Evolutionary conservation across 2,113 vertebrate species (phyloP).

Genomic region (Noctilio leporinus): DNA sequence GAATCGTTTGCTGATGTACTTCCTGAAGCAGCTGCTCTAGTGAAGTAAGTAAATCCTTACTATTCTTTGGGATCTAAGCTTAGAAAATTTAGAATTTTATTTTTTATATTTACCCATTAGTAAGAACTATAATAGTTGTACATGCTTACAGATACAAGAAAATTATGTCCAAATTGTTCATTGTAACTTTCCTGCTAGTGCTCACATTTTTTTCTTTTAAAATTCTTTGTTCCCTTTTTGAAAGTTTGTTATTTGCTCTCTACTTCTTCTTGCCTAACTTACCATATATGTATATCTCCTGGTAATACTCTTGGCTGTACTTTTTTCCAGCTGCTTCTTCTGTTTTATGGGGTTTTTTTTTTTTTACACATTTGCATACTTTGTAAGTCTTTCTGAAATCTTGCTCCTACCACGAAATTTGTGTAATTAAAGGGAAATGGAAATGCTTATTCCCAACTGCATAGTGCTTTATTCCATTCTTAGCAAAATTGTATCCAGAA

Average conservation of each 20-base stretch:
- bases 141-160: neutral
- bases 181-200: neutral
- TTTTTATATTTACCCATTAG: neutral
- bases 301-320: neutral
- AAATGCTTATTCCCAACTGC: neutral
- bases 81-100: neutral
- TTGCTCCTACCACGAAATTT: neutral
- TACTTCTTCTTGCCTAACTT: neutral
- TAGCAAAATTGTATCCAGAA: neutral
- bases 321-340: neutral
- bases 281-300: neutral
- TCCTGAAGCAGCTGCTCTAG: slow-evolving; percentile 89
- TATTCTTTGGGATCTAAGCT: neutral
- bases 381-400: slow-evolving; percentile 9
- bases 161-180: slow-evolving; percentile 18
- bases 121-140: neutral
- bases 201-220: neutral
- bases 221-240: neutral
- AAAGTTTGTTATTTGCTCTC: neutral
- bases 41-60: slow-evolving; percentile 86
- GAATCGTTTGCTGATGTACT: slow-evolving; percentile 93
- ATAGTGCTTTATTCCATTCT: slow-evolving; percentile 6
- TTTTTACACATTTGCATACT: neutral
- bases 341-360: neutral
- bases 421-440: neutral